These are phyloP conservation scores for Cydia amplana DNA, from an alignment of 1,140 invertebrate species.

Conservation along the genomic window DNA sequence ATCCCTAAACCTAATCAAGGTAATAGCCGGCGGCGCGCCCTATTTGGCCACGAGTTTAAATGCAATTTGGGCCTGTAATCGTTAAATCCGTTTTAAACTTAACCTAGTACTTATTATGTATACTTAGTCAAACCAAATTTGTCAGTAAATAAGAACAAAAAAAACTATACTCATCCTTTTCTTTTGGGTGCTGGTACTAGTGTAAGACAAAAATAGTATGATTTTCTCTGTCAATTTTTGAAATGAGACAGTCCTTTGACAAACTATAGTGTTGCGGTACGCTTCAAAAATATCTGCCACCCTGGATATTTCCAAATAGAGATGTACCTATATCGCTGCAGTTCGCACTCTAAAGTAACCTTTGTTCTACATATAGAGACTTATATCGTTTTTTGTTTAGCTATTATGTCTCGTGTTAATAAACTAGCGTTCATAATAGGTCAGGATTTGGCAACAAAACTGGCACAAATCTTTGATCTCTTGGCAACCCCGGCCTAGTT, in stretches of 20 bases:
- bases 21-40: neutral
- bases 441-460: slow-evolving; percentile 8
- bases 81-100: neutral
- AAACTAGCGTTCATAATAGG: neutral
- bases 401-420: neutral
- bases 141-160: too few species aligned
- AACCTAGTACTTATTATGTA: neutral
- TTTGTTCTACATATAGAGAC: too few species aligned
- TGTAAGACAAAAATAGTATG: too few species aligned
- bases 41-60: neutral
- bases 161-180: too few species aligned
- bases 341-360: too few species aligned
- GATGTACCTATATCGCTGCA: too few species aligned
- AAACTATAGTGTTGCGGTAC: neutral
- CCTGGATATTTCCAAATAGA: too few species aligned
- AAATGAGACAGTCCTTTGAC: too few species aligned
- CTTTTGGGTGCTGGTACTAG: too few species aligned
- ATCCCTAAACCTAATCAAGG: neutral
- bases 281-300: neutral
- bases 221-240: too few species aligned
- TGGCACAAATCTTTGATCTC: slow-evolving; percentile 7
- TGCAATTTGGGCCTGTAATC: neutral
- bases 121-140: too few species aligned
- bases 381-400: too few species aligned
- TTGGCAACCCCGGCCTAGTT: neutral